Conservation (phyloP, 2,888 invertebrate species). For the Andricus quercusramuli region DNA sequence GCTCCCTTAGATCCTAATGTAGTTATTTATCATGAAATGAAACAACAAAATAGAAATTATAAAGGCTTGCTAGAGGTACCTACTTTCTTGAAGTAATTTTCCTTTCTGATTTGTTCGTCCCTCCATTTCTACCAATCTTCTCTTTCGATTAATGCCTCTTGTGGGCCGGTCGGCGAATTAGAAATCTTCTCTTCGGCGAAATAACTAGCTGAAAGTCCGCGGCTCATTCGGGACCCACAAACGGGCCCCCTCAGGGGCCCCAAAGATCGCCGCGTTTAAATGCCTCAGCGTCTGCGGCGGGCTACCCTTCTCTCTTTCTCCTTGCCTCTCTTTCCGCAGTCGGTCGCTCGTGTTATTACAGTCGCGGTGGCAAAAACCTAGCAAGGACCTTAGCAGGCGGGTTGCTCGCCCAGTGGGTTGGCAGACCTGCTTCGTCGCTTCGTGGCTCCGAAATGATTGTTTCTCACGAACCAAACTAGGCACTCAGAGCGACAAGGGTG, state of each 20-base stretch:
- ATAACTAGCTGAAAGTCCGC: slow-evolving; percentile 21
- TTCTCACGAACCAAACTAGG: slow-evolving; percentile 71
- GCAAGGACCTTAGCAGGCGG: slow-evolving; percentile 41
- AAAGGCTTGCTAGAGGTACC: background rate
- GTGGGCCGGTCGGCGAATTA: slow-evolving; percentile 19
- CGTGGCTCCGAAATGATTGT: slow-evolving; percentile 54
- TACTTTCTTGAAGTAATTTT: background rate
- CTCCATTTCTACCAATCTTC: slow-evolving; percentile 24
- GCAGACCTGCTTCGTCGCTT: slow-evolving; percentile 29
- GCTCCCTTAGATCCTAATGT: background rate
- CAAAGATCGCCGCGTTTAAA: slow-evolving; percentile 55
- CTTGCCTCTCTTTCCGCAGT: slow-evolving; percentile 41
- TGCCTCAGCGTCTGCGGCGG: slow-evolving; percentile 57
- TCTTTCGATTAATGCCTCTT: slow-evolving; percentile 29
- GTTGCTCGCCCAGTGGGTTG: slow-evolving; percentile 29
- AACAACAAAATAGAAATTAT: background rate
- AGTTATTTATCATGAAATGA: background rate
- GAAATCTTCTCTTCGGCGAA: slow-evolving; percentile 30
- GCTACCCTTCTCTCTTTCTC: slow-evolving; percentile 43
- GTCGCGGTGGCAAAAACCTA: slow-evolving; percentile 62
- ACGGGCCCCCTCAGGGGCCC: slow-evolving; percentile 11
- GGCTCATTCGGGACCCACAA: slow-evolving; percentile 33
- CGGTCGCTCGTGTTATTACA: slow-evolving; percentile 64
- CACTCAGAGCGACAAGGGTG: slow-evolving; percentile 41
- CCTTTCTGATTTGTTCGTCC: background rate